Evolutionary conservation across 2,888 invertebrate genomes (phyloP), one percentile per base, ranked within the genome.

Genomic region (Oscheius sp.): DNA sequence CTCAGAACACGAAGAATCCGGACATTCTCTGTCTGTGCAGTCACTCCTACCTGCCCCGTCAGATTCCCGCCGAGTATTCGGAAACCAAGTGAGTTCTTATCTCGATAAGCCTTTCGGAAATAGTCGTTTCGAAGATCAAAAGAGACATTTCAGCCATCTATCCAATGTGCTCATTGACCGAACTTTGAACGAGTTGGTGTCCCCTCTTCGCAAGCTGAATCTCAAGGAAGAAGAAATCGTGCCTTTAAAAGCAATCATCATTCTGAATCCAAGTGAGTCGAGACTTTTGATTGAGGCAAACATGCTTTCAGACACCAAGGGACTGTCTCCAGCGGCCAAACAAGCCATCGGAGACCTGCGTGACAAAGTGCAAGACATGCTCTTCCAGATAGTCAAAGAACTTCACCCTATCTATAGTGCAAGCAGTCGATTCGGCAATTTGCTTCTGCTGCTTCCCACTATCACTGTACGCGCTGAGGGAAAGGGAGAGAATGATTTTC

Each of bases 301-400:
- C 37, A 4, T 29, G 2, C 11, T 51, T 75, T 37, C 60, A 86
- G 86, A 87, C 74, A 79, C 88, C 9, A 87, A 88, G 63, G 86
- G 87, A 5, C 76, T 88, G 7, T 86, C 88, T 0, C 78, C 81
- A 5, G 81, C 84, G 57, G 86, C 86, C 0, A 80, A 84, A 75
- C 77, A 79, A 29, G 83, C 80, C 47, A 86, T 88, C 51, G 77
- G 80, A n/a, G 86, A 86, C 35, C 72, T 88, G 35, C 75, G 88
- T n/a, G 87, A 88, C 76, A 84, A 83, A 59, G 82, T 88, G 29
- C 88, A 88, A 73, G 88, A 88, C 68, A 84, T 88, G 84, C 80
- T 88, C n/a, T 88, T 86, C 85, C 87, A 88, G 65, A 83, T 88
- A n/a, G 85, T 88, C 57, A 86, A 86, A 57, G 88, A 88, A 71